phyloP scores from a whole-genome alignment of 2,888 invertebrate species.

The Athrips mouffetella region DNA sequence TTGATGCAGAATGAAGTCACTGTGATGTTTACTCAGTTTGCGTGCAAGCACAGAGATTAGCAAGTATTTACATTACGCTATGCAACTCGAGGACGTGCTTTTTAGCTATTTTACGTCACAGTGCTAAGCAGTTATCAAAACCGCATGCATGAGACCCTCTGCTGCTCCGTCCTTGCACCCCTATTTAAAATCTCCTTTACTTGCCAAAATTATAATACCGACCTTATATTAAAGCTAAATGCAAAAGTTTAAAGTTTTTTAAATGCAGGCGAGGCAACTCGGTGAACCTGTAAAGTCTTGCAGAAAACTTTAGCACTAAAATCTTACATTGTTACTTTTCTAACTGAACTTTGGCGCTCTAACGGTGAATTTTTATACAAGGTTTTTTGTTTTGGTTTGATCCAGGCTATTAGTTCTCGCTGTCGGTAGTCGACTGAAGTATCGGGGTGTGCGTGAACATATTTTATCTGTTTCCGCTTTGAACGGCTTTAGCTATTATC shows the following conservation, averaged over 20 bases:
- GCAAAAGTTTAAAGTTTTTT: slow-evolving; percentile 12
- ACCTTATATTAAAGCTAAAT: slow-evolving; percentile 9
- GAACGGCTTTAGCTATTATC: slow-evolving; percentile 60
- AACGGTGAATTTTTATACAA: slow-evolving; percentile 4
- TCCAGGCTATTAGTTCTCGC: background rate
- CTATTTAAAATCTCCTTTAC: slow-evolving; percentile 8
- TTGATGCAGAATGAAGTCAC: slow-evolving; percentile 43
- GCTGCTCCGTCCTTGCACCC: slow-evolving; percentile 26
- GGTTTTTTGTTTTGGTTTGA: slow-evolving; percentile 5
- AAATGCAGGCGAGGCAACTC: slow-evolving; percentile 10
- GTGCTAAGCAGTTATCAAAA: slow-evolving; percentile 44
- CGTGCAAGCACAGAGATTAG: slow-evolving; percentile 57
- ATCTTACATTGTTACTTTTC: slow-evolving; percentile 16
- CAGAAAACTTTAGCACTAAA: slow-evolving; percentile 12
- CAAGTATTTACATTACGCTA: slow-evolving; percentile 59
- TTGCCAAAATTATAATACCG: slow-evolving; percentile 12
- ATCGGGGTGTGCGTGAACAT: slow-evolving; percentile 72
- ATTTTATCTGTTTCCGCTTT: slow-evolving; percentile 67
- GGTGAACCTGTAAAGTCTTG: slow-evolving; percentile 12
- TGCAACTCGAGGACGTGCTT: slow-evolving; percentile 52
- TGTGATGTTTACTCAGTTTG: slow-evolving; percentile 48
- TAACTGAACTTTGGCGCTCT: slow-evolving; percentile 10
- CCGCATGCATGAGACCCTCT: slow-evolving; percentile 36
- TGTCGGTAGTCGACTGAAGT: slow-evolving; percentile 27
- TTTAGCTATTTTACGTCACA: slow-evolving; percentile 61